phyloP scores from a whole-genome alignment of 2,113 vertebrate genomes.

The Campylorhamphus procurvoides region DNA sequence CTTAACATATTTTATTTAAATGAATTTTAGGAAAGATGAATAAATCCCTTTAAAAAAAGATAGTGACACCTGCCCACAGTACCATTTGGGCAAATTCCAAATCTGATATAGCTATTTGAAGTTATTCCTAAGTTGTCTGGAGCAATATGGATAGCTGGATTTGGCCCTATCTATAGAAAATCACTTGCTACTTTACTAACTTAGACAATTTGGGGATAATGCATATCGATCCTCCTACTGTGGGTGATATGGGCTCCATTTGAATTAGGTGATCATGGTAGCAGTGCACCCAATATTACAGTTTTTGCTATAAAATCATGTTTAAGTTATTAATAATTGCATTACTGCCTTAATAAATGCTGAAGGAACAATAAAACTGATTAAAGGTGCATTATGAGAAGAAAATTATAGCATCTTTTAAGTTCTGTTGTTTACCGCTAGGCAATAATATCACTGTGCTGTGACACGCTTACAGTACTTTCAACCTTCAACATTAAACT shows the following conservation, averaged over 20 bases:
- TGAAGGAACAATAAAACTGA: conserved; percentile 27
- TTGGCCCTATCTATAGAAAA: neutral
- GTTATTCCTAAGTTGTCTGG: neutral
- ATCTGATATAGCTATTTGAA: neutral
- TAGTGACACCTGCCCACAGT: neutral
- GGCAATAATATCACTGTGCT: neutral
- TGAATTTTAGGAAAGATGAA: neutral
- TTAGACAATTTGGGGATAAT: neutral
- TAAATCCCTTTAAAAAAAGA: conserved; percentile 4
- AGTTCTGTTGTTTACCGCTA: conserved; percentile 30
- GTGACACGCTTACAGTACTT: conserved; percentile 27
- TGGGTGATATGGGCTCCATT: neutral
- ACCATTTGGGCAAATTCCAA: neutral
- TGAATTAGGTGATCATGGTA: neutral
- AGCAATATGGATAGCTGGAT: neutral
- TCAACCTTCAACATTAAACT: conserved; percentile 25
- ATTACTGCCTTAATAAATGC: conserved; percentile 45
- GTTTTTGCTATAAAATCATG: neutral
- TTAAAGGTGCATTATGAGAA: conserved; percentile 41
- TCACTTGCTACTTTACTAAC: neutral
- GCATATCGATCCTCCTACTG: neutral
- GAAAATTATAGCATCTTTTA: conserved; percentile 24
- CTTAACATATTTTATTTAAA: conserved; percentile 16
- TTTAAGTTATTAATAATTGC: conserved; percentile 49
- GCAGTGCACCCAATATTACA: neutral